phyloP scores from a whole-genome alignment of 2,797 vertebrate species.

The Catharus ustulatus region DNA sequence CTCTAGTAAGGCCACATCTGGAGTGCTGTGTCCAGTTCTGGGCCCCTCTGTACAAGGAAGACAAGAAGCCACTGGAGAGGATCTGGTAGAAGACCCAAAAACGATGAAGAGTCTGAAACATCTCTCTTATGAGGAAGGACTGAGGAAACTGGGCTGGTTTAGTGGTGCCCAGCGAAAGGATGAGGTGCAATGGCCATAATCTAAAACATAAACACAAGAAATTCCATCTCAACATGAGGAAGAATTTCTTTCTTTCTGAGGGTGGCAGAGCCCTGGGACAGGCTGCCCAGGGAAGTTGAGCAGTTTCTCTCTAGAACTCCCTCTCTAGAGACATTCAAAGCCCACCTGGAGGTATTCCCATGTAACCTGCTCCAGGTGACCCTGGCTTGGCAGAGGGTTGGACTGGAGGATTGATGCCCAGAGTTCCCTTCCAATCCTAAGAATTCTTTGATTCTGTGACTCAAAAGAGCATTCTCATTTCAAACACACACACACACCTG shows the following conservation, averaged over 20 bases:
- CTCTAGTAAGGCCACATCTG: too few relatives aligned
- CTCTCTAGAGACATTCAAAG: neutral
- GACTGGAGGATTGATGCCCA: neutral
- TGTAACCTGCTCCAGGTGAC: neutral
- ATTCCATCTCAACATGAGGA: neutral
- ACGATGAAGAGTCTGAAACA: neutral
- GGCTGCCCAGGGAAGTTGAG: too few relatives aligned
- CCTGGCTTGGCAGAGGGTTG: neutral
- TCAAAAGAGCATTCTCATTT: neutral
- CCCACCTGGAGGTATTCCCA: neutral
- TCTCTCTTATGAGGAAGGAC: neutral
- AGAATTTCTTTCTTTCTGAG: neutral
- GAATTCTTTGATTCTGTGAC: neutral
- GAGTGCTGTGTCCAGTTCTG: neutral
- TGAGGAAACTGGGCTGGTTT: neutral
- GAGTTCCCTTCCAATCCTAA: neutral
- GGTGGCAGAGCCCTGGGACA: neutral
- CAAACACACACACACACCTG: neutral
- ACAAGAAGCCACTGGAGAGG: neutral
- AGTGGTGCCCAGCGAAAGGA: rapidly evolving
- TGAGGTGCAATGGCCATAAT: neutral
- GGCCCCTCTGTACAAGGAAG: neutral
- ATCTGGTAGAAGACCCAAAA: neutral
- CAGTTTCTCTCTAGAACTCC: neutral
- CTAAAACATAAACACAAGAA: neutral